phyloP scores from a whole-genome alignment of 2,888 invertebrate species.

The Euzetes globulus region DNA sequence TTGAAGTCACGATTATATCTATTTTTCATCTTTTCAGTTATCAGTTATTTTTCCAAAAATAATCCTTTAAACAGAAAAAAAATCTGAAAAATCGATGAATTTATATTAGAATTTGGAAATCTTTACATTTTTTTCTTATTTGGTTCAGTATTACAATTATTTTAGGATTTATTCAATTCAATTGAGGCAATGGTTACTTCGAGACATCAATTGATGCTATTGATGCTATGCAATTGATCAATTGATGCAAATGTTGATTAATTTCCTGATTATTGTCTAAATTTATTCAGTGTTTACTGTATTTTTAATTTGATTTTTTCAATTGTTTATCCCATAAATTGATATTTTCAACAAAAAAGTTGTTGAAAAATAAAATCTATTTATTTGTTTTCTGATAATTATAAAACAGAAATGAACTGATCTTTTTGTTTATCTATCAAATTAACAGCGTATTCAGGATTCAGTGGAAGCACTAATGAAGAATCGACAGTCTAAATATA shows the following conservation, averaged over 20 bases:
- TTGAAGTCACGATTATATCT: background rate
- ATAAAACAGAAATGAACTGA: background rate
- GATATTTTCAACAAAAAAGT: background rate
- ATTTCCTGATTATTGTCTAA: too few relatives aligned
- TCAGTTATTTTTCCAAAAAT: background rate
- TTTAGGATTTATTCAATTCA: too few relatives aligned
- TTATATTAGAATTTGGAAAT: background rate
- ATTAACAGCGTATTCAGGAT: constrained; percentile 37
- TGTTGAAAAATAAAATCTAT: background rate
- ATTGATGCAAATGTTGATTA: too few relatives aligned
- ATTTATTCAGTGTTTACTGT: too few relatives aligned
- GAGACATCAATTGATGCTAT: too few relatives aligned
- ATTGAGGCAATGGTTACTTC: too few relatives aligned
- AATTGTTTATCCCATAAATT: too few relatives aligned
- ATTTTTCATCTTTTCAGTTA: background rate
- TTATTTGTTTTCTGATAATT: background rate
- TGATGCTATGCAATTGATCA: too few relatives aligned
- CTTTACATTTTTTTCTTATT: background rate
- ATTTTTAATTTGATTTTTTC: too few relatives aligned
- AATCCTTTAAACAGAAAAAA: background rate
- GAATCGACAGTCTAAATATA: constrained; percentile 39
- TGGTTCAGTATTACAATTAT: too few relatives aligned
- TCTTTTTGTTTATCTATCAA: background rate
- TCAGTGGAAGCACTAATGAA: constrained; percentile 39
- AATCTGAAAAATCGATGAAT: background rate